Evolutionary conservation across 2,888 invertebrate species (phyloP).

Genomic region (Cephus pygmeus): DNA sequence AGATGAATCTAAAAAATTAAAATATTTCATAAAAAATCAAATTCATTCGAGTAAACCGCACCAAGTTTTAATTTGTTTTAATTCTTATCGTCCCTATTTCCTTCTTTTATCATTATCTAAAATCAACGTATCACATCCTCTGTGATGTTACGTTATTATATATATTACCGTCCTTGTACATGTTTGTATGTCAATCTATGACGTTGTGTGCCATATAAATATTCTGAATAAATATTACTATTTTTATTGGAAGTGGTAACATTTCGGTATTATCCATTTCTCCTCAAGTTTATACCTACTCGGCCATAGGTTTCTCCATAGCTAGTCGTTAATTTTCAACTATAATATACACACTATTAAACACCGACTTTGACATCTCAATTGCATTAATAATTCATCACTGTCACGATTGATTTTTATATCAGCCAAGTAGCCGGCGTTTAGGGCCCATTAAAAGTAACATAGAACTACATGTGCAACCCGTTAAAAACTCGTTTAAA

Average conservation of each 20-base stretch:
- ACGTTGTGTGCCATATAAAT: not conserved
- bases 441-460: not conserved
- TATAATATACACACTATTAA: not conserved
- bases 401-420: not conserved
- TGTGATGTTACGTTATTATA: constrained; percentile 5
- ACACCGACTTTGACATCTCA: not conserved
- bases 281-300: not conserved
- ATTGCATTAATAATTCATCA: not conserved
- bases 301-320: not conserved
- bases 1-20: constrained; percentile 29
- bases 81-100: not conserved
- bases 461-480: not conserved
- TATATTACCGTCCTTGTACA: not conserved
- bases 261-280: not conserved
- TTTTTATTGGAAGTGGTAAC: constrained; percentile 2
- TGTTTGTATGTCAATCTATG: not conserved
- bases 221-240: not conserved
- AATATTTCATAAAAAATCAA: constrained; percentile 15
- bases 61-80: not conserved
- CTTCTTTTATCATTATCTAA: not conserved
- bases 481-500: not conserved
- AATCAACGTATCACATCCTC: not conserved
- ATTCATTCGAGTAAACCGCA: not conserved
- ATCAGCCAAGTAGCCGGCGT: not conserved
- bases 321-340: not conserved